Evolutionary conservation across 2,113 vertebrate genomes (phyloP), one percentile per base, ranked within the genome.

Genomic region (Nycticryphes semicollaris): DNA sequence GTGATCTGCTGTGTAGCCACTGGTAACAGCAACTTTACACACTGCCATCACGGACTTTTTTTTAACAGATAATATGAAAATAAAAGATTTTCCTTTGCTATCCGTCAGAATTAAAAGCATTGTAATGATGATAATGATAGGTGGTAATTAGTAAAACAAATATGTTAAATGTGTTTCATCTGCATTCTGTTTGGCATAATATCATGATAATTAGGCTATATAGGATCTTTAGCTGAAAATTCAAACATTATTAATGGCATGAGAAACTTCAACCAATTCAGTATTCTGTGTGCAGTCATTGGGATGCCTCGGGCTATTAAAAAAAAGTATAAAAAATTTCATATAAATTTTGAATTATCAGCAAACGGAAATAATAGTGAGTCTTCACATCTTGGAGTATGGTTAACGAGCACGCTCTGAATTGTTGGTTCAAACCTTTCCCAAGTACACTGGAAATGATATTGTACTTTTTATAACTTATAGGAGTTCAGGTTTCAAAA

Each of bases 71-170:
- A 87, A 78, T 41, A 37, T 25, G n/a, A 79, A 91, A 91, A 90
- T 39, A 79, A 68, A 93, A 94, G 27, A 7, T 39, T 95, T 89
- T 82, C 22, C 18, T 84, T 75, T 66, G 33, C 56, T 75, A 31
- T 78, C 43, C 20, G 27, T 87, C 33, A 68, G 37, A 82, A 73
- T 78, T 82, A 68, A 84, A 94, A 91, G 15, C 67, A 87, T 76
- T 92, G 47, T 83, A 86, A 87, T 76, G 23, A 68, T 87, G 35
- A 19, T 94, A 91, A 85, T 67, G 48, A 75, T 91, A 91, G 68
- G 51, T 95, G 81, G 48, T 92, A 94, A 93, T 97, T 94, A 93
- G 48, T 93, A 94, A 96, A 95, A 73, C 88, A 96, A 97, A 96
- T 77, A 79, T 24, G 87, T 80, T 95, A 90, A 95, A 83, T 78